Base-by-base conservation (phyloP, 1,140 invertebrate genomes). In the Scaptomyza pallida region DNA sequence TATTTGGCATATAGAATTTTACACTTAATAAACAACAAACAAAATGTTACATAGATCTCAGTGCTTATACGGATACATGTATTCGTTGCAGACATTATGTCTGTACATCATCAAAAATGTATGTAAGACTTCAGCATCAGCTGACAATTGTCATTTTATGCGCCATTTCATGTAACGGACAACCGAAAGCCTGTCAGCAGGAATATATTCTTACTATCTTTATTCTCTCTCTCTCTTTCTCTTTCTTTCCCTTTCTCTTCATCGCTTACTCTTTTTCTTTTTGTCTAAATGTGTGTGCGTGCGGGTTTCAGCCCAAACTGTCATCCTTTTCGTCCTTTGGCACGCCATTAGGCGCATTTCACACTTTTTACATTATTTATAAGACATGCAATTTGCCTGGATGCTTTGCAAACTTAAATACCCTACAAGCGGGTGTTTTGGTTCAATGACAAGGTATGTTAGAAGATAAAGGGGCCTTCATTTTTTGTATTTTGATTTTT, bases 361-460 rank as follows among this genome's bases (percentile, higher is more conserved):
- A 82, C 83, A 88, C 82, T 88, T 78, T 78, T 75, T 89, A 86
- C 78, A 88, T 88, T 88, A 88, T 88, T 88, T 88, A 88, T 88
- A 68, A 75, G 69, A 43, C 71, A 65, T 72, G 50, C 75, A 69
- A 65, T 72, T 69, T 74, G 56, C 54, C 47, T 64, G 56, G 72
- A 60, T 59, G 64, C 57, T 75, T 26, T 44, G 17, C 37, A 9
- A n/a, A n/a, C 12, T 16, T 26, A 1, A 26, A 43, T 55, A 41
- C 52, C 19, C 52, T 55, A 5, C 5, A 6, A 16, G 1, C 15
- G 5, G 2, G 19, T 12, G 15, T 26, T 26, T 1, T 37, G n/a
- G 40, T 52, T 40, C n/a, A 12, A 10, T 44, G 12, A 37, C 5
- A 12, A n/a, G 5, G 10, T 37, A n/a, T n/a, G 12, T 37, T n/a